Evolutionary conservation across 2,113 vertebrate species (phyloP).

Genomic region (Nyctereutes procyonoides): DNA sequence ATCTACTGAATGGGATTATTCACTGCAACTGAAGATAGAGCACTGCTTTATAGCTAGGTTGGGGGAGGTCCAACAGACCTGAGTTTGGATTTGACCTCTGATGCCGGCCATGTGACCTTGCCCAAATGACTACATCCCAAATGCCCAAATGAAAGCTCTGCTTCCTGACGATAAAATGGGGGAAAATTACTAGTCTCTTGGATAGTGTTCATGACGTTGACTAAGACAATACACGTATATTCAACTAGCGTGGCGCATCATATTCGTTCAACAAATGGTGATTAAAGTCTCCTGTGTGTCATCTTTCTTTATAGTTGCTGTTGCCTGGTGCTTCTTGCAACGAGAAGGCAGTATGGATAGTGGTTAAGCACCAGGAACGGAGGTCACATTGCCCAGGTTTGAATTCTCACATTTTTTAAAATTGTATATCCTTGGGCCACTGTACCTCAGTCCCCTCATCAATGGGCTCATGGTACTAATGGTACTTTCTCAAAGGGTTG

Average conservation of each 20-base stretch:
- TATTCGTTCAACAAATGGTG: neutral
- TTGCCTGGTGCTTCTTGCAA: neutral
- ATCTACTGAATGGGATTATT: neutral
- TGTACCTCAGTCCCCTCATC: neutral
- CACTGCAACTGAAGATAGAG: neutral
- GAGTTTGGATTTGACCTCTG: neutral
- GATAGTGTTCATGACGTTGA: neutral
- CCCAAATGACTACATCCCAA: neutral
- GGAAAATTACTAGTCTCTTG: neutral
- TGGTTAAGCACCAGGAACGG: neutral
- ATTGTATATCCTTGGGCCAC: neutral
- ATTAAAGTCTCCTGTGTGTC: accelerated
- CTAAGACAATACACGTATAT: neutral
- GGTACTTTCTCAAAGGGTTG: neutral
- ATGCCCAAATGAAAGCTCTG: neutral
- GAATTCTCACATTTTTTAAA: neutral
- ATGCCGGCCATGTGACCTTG: neutral
- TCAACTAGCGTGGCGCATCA: neutral
- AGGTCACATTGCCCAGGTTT: neutral
- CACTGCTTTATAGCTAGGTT: neutral
- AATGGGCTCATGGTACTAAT: neutral
- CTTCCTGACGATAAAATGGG: neutral
- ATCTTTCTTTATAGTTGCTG: neutral
- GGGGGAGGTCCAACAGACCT: neutral
- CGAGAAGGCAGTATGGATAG: neutral